These are phyloP conservation scores for Drosophila lacertosa DNA, from an alignment of 1,140 invertebrate genomes.

Conservation along the genomic window DNA sequence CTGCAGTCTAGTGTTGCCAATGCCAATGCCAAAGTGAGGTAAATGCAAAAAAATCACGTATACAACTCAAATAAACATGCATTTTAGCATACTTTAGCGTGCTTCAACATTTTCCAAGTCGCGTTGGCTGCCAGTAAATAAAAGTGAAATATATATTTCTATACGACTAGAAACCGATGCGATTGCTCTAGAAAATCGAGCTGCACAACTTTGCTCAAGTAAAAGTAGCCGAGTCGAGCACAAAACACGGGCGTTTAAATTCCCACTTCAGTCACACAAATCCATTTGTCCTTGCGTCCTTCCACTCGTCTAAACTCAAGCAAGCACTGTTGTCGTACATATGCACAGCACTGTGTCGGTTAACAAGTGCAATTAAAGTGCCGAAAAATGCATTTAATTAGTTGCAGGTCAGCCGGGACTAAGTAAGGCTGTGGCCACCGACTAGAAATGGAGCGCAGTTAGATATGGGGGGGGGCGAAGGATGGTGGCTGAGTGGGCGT, in stretches of 20 bases:
- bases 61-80: not conserved
- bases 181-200: too few species aligned
- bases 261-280: too few species aligned
- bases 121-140: too few species aligned
- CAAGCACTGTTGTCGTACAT: constrained; percentile 17
- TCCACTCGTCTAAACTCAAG: not conserved
- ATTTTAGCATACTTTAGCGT: not conserved
- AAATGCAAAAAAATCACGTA: not conserved
- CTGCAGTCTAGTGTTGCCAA: constrained; percentile 22
- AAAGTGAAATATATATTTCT: too few species aligned
- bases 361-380: constrained; percentile 35
- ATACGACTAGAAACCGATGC: too few species aligned
- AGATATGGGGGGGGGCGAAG: not conserved
- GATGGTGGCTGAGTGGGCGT: constrained; percentile 19
- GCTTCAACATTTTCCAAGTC: too few species aligned
- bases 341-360: constrained; percentile 10
- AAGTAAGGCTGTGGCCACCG: not conserved
- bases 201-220: too few species aligned
- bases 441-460: not conserved
- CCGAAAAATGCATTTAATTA: constrained; percentile 44
- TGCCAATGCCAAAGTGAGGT: not conserved
- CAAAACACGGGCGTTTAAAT: too few species aligned
- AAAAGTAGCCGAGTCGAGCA: too few species aligned
- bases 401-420: constrained; percentile 28
- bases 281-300: too few species aligned